Conservation (phyloP, 2,113 vertebrate species). For the Oreotrochilus melanogaster region DNA sequence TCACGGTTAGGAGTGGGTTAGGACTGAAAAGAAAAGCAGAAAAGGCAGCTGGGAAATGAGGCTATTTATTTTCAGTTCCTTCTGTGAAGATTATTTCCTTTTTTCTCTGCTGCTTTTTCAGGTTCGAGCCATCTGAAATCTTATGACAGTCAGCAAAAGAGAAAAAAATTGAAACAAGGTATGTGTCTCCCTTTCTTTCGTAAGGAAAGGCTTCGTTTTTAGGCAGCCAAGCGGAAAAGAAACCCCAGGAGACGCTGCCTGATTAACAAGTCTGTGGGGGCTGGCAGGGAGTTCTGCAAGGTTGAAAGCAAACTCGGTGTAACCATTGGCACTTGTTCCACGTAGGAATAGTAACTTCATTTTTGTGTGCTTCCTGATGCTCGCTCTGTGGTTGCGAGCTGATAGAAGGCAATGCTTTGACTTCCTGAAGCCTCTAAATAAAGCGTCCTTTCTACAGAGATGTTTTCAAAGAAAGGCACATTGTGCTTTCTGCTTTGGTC, state of each 20-base stretch:
- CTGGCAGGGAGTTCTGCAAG: not conserved
- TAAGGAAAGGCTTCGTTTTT: not conserved
- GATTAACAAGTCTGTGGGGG: not conserved
- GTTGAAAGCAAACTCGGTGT: constrained; percentile 27
- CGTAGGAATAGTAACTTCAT: constrained; percentile 44
- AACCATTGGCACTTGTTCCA: constrained; percentile 40
- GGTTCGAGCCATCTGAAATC: not conserved
- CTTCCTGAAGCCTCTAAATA: constrained; percentile 64
- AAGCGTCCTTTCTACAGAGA: constrained; percentile 42
- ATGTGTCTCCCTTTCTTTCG: not conserved
- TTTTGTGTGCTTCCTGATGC: constrained; percentile 60
- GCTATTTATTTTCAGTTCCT: not conserved
- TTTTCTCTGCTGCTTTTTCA: not conserved
- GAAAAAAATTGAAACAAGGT: not conserved
- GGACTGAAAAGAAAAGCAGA: not conserved
- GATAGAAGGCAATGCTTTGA: constrained; percentile 35
- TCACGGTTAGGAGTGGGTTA: not conserved
- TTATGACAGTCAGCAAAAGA: not conserved
- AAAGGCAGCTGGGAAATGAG: not conserved
- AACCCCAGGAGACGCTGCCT: not conserved
- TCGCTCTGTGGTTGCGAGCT: constrained; percentile 27
- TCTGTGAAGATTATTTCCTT: not conserved
- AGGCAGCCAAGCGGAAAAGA: not conserved
- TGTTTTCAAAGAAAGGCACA: constrained; percentile 10
- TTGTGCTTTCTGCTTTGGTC: constrained; percentile 36